phyloP scores from a whole-genome alignment of 2,113 vertebrate genomes.

The Alaudala cheleensis region DNA sequence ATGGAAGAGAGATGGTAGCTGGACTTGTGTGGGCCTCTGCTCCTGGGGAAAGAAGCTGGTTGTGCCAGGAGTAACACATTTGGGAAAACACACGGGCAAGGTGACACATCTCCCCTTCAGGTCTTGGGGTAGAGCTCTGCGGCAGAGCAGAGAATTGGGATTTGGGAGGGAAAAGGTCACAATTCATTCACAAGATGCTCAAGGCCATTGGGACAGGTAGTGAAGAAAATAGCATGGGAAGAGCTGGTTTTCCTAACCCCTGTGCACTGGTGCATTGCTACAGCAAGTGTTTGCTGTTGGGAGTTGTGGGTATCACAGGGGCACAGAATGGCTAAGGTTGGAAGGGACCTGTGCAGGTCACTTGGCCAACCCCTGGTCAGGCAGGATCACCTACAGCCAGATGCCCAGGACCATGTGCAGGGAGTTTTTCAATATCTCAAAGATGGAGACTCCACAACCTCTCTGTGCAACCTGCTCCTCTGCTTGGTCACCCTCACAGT shows the following conservation, averaged over 20 bases:
- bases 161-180: not conserved
- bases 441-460: not conserved
- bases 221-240: not conserved
- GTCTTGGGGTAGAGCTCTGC: not conserved
- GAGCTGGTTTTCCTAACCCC: not conserved
- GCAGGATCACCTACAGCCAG: not conserved
- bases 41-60: not conserved
- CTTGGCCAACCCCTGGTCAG: not conserved
- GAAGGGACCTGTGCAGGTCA: not conserved
- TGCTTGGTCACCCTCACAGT: not conserved
- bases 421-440: not conserved
- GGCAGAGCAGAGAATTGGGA: not conserved
- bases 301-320: not conserved
- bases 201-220: not conserved
- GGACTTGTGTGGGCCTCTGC: accelerated
- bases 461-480: not conserved
- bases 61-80: not conserved
- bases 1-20: not conserved
- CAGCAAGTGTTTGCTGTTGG: not conserved
- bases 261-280: accelerated
- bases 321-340: not conserved
- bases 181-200: not conserved
- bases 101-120: not conserved
- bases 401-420: not conserved
- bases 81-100: not conserved